These are phyloP conservation scores for Protomyctophum bolini DNA, from an alignment of 2,113 vertebrate genomes.

Conservation along the genomic window DNA sequence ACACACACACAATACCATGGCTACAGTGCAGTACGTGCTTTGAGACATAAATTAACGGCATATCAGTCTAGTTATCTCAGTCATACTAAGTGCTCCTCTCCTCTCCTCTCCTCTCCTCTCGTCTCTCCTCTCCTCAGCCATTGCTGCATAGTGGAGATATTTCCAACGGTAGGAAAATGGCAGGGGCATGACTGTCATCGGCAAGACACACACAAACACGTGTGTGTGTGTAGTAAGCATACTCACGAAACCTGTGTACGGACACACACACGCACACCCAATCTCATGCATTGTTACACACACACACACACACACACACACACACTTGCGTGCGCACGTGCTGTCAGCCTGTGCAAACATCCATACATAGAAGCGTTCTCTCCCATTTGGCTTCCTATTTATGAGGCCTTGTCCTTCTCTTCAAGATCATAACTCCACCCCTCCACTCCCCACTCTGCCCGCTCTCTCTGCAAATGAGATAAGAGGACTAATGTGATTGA, in stretches of 20 bases:
- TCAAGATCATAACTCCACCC: slow-evolving; percentile 63
- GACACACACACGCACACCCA: no score
- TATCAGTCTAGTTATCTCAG: neutral
- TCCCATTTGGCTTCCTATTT: slow-evolving; percentile 51
- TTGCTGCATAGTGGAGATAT: neutral
- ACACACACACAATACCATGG: slow-evolving; percentile 11
- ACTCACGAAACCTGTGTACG: no score
- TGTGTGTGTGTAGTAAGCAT: no score
- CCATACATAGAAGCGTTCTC: slow-evolving; percentile 16
- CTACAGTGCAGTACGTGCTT: no score
- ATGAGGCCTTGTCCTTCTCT: slow-evolving; percentile 70
- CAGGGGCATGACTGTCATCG: no score
- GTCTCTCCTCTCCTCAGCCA: neutral
- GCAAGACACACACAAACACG: no score
- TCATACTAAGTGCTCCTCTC: neutral
- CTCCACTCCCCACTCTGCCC: slow-evolving; percentile 27
- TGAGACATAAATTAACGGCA: no score
- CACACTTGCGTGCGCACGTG: neutral
- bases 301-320: neutral
- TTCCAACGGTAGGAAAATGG: neutral
- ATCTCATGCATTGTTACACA: no score
- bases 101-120: neutral
- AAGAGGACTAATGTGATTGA: slow-evolving; percentile 83
- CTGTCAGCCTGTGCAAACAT: no score
- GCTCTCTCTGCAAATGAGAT: slow-evolving; percentile 76